Evolutionary conservation across 2,797 vertebrate genomes (phyloP).

Genomic region (Takifugu rubripes): DNA sequence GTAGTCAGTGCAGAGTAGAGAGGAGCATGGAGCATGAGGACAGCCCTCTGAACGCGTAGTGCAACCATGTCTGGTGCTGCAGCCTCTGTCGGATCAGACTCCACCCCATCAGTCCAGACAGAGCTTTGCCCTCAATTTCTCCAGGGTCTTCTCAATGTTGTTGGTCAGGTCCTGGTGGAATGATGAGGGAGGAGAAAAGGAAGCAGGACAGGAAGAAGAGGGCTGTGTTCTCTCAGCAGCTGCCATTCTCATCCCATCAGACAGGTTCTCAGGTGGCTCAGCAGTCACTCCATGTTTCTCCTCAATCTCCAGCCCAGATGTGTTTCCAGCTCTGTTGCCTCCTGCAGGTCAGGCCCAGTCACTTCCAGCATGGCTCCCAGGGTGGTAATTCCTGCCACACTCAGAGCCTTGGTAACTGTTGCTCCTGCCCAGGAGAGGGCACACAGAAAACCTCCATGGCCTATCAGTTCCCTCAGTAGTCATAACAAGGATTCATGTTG

Average conservation of each 20-base stretch:
- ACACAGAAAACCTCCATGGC: not conserved
- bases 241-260: not conserved
- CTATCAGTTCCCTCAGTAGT: not conserved
- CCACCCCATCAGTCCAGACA: not conserved
- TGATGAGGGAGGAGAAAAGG: not conserved
- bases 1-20: too few relatives aligned
- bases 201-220: not conserved
- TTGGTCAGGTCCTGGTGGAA: not conserved
- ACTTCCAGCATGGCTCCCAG: not conserved
- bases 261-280: not conserved
- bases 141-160: not conserved
- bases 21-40: too few relatives aligned
- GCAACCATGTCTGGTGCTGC: not conserved
- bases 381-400: not conserved
- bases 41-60: not conserved
- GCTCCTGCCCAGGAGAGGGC: too few relatives aligned
- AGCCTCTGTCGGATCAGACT: not conserved
- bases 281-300: not conserved
- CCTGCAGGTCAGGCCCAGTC: not conserved
- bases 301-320: not conserved
- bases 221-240: not conserved
- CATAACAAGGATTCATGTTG: not conserved
- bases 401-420: not conserved
- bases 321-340: not conserved
- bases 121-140: not conserved